Conservation (phyloP, 2,113 vertebrate genomes). For the Nibea albiflora region DNA sequence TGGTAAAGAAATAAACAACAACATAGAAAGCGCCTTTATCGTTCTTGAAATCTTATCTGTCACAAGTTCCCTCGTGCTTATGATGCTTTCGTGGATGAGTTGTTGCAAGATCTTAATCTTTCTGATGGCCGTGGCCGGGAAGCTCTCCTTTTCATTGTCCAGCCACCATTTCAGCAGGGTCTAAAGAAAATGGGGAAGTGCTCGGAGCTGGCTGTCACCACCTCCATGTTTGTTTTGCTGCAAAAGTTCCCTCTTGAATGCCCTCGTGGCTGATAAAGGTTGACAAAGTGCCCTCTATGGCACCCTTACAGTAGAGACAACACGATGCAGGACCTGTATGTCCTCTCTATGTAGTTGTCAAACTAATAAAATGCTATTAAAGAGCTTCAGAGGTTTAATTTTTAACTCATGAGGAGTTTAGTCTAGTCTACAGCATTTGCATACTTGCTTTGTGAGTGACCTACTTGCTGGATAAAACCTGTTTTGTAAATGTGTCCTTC, state of each 20-base stretch:
- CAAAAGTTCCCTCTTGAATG: background rate
- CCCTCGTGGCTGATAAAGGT: background rate
- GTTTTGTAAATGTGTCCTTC: background rate
- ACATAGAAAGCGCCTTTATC: conserved; percentile 88
- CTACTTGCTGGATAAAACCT: background rate
- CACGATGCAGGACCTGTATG: background rate
- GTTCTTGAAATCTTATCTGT: conserved; percentile 99
- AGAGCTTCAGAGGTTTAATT: background rate
- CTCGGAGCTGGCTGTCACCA: background rate
- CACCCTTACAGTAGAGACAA: background rate
- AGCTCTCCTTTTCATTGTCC: conserved; percentile 98
- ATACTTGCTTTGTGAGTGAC: background rate
- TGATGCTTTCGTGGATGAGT: conserved; percentile 96
- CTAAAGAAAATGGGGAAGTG: background rate
- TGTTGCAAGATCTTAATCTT: conserved; percentile 98
- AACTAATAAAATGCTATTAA: background rate
- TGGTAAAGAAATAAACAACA: background rate
- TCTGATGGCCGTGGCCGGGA: conserved; percentile 97
- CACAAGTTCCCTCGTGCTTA: conserved; percentile 99
- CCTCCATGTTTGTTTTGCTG: background rate
- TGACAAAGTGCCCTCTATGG: background rate
- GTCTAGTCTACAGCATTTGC: too few relatives aligned
- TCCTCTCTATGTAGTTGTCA: too few relatives aligned
- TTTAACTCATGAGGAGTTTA: background rate
- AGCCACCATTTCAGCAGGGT: conserved; percentile 92